These are phyloP conservation scores for Pogonophryne albipinna DNA, from an alignment of 2,797 vertebrate species.

Conservation along the genomic window DNA sequence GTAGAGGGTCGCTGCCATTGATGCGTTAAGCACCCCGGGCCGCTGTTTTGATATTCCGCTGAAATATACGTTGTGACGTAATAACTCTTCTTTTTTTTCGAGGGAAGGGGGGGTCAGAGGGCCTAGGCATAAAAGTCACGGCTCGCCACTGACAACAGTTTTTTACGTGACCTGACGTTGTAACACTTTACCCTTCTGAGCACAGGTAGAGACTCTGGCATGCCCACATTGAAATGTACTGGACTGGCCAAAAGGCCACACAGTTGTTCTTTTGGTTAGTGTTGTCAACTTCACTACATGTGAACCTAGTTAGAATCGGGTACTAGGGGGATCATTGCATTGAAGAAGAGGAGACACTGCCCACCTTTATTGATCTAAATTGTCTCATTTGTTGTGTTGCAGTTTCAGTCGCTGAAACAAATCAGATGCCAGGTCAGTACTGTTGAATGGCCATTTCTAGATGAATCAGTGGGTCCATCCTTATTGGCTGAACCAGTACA, in stretches of 20 bases:
- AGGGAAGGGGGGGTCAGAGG: too few relatives aligned
- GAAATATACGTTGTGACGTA: too few relatives aligned
- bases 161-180: too few relatives aligned
- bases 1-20: too few relatives aligned
- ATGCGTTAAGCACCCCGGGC: too few relatives aligned
- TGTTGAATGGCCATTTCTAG: neutral
- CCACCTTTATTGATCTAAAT: constrained; percentile 16
- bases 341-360: constrained; percentile 4
- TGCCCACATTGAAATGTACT: neutral
- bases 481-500: neutral
- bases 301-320: neutral
- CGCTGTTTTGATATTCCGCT: too few relatives aligned
- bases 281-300: constrained; percentile 19
- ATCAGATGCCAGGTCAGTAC: neutral
- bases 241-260: neutral
- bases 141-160: too few relatives aligned
- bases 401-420: neutral
- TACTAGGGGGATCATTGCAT: neutral
- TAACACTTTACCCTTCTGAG: neutral
- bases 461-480: neutral
- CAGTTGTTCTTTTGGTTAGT: constrained; percentile 20
- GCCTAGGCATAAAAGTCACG: too few relatives aligned
- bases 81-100: too few relatives aligned
- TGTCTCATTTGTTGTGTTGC: neutral
- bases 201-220: neutral